Evolutionary conservation across 1,140 invertebrate species (phyloP).

Genomic region (Copidosoma floridanum): DNA sequence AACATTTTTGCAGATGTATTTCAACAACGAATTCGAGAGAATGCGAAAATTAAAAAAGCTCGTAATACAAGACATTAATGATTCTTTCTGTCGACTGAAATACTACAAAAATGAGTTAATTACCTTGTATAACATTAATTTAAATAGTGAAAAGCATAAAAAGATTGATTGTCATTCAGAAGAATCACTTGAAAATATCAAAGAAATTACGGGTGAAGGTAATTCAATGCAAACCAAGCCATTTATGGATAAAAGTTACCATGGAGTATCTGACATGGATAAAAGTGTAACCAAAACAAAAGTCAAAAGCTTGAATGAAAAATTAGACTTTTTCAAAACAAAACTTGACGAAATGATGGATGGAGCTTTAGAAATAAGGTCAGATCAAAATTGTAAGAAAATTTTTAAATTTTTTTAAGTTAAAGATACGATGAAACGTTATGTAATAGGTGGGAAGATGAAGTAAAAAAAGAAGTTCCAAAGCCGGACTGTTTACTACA

Average conservation of each 20-base stretch:
- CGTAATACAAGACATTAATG: conserved; percentile 31
- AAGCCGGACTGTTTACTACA: conserved; percentile 63
- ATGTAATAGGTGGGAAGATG: conserved; percentile 65
- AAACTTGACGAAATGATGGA: conserved; percentile 68
- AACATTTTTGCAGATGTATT: conserved; percentile 43
- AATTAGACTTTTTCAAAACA: too few species aligned
- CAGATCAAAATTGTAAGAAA: neutral
- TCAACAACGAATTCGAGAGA: conserved; percentile 55
- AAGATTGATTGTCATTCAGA: conserved; percentile 33
- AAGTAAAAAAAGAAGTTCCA: conserved; percentile 67
- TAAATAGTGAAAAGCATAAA: conserved; percentile 3
- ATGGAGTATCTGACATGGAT: too few species aligned
- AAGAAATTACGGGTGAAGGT: too few species aligned
- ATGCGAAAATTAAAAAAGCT: conserved; percentile 39
- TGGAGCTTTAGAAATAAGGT: conserved; percentile 64
- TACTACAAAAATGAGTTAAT: conserved; percentile 38
- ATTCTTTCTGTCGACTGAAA: conserved; percentile 33
- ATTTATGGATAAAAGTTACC: too few species aligned
- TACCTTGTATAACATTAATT: conserved; percentile 31
- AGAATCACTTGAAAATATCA: conserved; percentile 34
- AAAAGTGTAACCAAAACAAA: too few species aligned
- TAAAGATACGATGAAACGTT: too few species aligned
- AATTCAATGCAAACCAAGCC: too few species aligned
- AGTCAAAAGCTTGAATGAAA: too few species aligned
- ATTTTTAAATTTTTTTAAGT: conserved; percentile 2